phyloP scores from a whole-genome alignment of 2,888 invertebrate genomes.

The Sminthurides aquaticus region DNA sequence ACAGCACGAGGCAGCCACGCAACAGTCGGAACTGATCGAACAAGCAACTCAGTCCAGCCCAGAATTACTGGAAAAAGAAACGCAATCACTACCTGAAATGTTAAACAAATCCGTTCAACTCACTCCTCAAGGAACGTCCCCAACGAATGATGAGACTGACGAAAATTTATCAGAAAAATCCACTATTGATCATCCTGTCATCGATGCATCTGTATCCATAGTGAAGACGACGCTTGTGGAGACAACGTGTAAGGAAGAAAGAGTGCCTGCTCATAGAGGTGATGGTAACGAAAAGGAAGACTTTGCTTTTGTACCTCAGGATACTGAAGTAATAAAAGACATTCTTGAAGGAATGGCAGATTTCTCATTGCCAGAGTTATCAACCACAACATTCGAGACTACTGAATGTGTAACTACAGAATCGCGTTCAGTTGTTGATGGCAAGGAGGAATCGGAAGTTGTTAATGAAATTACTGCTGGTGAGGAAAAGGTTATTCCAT shows the following conservation, averaged over 20 bases:
- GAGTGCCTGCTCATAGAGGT: background rate
- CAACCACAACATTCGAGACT: background rate
- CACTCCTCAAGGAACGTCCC: background rate
- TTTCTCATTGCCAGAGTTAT: background rate
- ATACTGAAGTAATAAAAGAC: constrained; percentile 18
- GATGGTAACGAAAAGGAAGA: constrained; percentile 9
- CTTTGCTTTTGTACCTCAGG: constrained; percentile 17
- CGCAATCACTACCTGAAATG: constrained; percentile 4
- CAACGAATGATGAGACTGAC: background rate
- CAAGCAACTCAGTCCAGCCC: background rate
- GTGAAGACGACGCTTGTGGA: background rate
- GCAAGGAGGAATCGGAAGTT: background rate
- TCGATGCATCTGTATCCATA: background rate
- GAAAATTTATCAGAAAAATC: constrained; percentile 3
- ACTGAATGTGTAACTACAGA: too few species aligned
- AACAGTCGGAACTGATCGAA: background rate
- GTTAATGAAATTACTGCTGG: background rate
- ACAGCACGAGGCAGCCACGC: background rate
- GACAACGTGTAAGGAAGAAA: background rate
- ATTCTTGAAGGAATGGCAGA: background rate
- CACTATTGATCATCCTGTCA: background rate
- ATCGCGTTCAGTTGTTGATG: too few species aligned
- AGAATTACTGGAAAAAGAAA: constrained; percentile 1
- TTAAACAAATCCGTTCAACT: background rate
- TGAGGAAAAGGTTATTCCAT: too few species aligned